These are phyloP conservation scores for Apis laboriosa DNA, from an alignment of 1,140 invertebrate species.

Conservation along the genomic window DNA sequence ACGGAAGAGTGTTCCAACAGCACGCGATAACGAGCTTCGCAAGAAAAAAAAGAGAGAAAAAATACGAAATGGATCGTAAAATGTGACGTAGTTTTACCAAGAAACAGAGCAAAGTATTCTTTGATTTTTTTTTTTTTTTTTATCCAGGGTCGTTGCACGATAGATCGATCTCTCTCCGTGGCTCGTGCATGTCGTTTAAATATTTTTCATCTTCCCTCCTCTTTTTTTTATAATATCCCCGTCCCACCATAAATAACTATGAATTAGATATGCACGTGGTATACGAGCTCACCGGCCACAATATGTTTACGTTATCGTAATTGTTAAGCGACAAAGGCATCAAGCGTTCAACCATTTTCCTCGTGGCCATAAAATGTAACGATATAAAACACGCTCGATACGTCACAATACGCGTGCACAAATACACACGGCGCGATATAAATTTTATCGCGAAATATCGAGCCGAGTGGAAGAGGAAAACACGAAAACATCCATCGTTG, in stretches of 20 bases:
- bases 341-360: background rate
- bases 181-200: slow-evolving; percentile 13
- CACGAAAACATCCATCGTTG: too few relatives aligned
- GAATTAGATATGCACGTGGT: slow-evolving; percentile 11
- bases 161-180: slow-evolving; percentile 69
- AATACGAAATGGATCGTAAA: slow-evolving; percentile 25
- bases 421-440: too few relatives aligned
- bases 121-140: background rate
- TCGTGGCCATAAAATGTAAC: background rate
- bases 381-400: background rate
- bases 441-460: too few relatives aligned
- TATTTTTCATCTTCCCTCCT: background rate
- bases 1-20: background rate
- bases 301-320: slow-evolving; percentile 2
- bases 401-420: too few relatives aligned
- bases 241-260: background rate
- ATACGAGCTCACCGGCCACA: background rate
- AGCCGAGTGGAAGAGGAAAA: too few relatives aligned
- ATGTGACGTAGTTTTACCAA: slow-evolving; percentile 5
- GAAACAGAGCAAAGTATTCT: background rate
- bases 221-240: background rate
- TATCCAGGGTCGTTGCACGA: slow-evolving; percentile 71
- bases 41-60: background rate
- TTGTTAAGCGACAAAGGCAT: background rate
- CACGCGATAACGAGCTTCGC: slow-evolving; percentile 18